Conservation (phyloP, 2,113 vertebrate species). For the Scomber scombrus region DNA sequence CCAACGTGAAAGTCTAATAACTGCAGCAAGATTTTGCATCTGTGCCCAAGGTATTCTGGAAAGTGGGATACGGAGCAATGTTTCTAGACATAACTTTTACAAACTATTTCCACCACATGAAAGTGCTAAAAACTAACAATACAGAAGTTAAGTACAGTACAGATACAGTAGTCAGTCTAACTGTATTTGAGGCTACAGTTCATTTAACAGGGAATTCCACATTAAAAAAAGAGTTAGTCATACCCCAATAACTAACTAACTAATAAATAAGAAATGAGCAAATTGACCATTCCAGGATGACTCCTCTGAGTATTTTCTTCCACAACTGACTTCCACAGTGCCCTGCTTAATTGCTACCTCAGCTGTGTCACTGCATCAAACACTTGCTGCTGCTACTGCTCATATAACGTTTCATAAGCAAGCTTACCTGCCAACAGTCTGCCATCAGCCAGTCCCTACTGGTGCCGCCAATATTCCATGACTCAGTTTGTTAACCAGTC, state of each 20-base stretch:
- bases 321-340: background rate
- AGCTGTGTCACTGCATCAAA: background rate
- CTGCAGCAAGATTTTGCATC: conserved; percentile 44
- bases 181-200: background rate
- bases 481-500: background rate
- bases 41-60: conserved; percentile 26
- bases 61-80: conserved; percentile 22
- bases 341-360: background rate
- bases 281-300: too few relatives aligned
- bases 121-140: conserved; percentile 1
- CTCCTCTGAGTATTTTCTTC: too few relatives aligned
- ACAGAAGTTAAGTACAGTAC: background rate
- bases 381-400: background rate
- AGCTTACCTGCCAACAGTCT: background rate
- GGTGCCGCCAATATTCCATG: too few relatives aligned
- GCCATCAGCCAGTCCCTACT: too few relatives aligned
- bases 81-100: background rate
- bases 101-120: conserved; percentile 17
- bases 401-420: background rate
- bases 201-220: background rate
- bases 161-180: background rate
- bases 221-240: too few relatives aligned
- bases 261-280: too few relatives aligned
- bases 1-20: conserved; percentile 55
- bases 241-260: too few relatives aligned